Evolutionary conservation across 2,113 vertebrate genomes (phyloP).

Genomic region (Atrichornis clamosus): DNA sequence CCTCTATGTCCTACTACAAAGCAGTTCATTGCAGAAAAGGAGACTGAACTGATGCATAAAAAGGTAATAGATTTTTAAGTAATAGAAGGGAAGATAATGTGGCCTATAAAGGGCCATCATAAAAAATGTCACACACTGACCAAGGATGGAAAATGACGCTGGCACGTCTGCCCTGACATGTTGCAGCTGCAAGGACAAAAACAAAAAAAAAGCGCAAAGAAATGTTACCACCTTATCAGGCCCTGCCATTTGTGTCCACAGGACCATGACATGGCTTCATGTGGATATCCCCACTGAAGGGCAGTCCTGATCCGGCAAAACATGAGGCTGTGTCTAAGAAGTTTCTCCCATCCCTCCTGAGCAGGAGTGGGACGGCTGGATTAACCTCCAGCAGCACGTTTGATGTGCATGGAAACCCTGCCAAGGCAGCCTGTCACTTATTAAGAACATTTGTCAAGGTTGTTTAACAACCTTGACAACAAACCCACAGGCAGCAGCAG

Average conservation of each 20-base stretch:
- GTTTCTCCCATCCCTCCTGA: not conserved
- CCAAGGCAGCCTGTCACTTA: constrained; percentile 53
- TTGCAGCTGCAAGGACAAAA: not conserved
- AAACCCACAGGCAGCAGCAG: constrained; percentile 46
- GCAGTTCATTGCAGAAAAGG: not conserved
- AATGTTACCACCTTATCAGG: not conserved
- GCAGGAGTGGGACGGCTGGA: not conserved
- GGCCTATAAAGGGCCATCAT: constrained; percentile 19
- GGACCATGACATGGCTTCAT: rapidly evolving
- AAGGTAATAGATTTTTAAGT: constrained; percentile 39
- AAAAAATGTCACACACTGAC: constrained; percentile 15
- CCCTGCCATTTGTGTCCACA: rapidly evolving
- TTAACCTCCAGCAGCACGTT: constrained; percentile 16
- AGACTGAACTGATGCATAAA: constrained; percentile 42
- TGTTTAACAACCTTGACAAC: constrained; percentile 63
- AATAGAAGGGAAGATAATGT: constrained; percentile 29
- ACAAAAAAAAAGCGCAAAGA: not conserved
- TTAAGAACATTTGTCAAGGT: constrained; percentile 65
- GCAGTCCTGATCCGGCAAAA: not conserved
- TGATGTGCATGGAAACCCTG: constrained; percentile 49
- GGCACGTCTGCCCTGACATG: not conserved
- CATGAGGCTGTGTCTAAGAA: not conserved
- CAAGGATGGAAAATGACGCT: not conserved
- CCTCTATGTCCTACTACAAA: not conserved
- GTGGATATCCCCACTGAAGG: not conserved